phyloP scores from a whole-genome alignment of 1,140 invertebrate genomes.

The Phortica variegata region DNA sequence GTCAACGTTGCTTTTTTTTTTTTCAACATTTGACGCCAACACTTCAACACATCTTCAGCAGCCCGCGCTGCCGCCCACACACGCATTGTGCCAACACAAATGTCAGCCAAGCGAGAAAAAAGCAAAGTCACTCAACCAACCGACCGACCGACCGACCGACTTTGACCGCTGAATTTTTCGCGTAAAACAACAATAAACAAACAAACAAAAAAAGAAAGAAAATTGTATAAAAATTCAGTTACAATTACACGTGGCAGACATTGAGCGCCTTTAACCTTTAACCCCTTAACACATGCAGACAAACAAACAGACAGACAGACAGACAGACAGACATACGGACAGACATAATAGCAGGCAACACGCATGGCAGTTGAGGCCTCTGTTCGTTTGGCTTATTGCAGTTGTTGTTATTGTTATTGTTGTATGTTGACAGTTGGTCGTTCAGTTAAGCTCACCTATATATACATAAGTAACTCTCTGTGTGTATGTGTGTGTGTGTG shows the following conservation, averaged over 20 bases:
- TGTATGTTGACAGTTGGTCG: no score
- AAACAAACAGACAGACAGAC: constrained; percentile 15
- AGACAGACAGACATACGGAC: constrained; percentile 7
- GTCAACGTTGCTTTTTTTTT: no score
- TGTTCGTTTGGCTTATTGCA: no score
- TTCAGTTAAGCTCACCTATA: not conserved
- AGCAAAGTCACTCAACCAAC: constrained; percentile 8
- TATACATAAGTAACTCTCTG: constrained; percentile 22
- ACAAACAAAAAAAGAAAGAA: no score
- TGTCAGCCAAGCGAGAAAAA: not conserved
- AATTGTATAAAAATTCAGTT: no score
- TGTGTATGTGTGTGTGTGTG: not conserved
- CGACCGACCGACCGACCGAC: constrained; percentile 7
- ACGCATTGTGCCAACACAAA: constrained; percentile 12
- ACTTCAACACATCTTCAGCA: no score
- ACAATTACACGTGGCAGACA: no score
- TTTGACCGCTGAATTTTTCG: constrained; percentile 11
- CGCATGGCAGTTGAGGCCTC: not conserved
- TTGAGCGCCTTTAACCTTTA: no score
- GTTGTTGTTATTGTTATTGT: no score
- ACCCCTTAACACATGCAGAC: no score
- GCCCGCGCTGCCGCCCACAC: constrained; percentile 25
- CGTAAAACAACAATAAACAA: not conserved
- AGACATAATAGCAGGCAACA: constrained; percentile 1
- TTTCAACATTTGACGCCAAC: no score